These are phyloP conservation scores for Cyanoramphus novaezelandiae DNA, from an alignment of 2,113 vertebrate species.

Conservation along the genomic window DNA sequence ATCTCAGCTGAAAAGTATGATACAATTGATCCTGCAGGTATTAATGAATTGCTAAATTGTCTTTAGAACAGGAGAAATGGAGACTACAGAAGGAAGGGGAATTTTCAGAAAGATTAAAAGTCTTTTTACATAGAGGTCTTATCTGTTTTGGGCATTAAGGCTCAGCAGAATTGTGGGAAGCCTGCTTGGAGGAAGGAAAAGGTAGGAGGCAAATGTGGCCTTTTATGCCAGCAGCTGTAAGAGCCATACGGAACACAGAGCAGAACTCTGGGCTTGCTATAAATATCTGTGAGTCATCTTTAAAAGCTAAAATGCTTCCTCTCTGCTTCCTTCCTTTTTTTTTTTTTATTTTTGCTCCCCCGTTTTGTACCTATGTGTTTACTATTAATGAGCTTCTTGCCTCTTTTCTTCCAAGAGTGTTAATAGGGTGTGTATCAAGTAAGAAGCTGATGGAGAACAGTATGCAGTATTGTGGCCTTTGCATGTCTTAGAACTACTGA, in stretches of 20 bases:
- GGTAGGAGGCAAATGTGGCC: background rate
- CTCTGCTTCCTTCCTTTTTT: background rate
- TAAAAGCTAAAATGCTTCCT: background rate
- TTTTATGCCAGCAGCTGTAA: background rate
- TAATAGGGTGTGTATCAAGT: background rate
- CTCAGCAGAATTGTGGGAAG: background rate
- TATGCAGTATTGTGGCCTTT: background rate
- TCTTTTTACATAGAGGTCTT: background rate
- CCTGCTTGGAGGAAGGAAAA: background rate
- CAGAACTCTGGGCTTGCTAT: background rate
- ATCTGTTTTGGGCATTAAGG: background rate
- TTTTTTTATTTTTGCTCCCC: background rate
- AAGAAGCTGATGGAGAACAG: background rate
- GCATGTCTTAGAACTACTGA: background rate
- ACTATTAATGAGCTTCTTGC: background rate
- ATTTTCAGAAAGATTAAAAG: background rate
- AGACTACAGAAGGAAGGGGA: background rate
- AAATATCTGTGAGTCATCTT: background rate
- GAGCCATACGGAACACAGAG: background rate
- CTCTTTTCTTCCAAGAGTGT: background rate
- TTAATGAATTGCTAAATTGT: background rate
- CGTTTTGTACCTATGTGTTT: background rate
- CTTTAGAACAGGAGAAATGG: background rate
- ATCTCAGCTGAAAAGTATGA: background rate
- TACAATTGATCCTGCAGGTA: background rate